Evolutionary conservation across 2,888 invertebrate genomes (phyloP).

Genomic region (Plebejus anna): DNA sequence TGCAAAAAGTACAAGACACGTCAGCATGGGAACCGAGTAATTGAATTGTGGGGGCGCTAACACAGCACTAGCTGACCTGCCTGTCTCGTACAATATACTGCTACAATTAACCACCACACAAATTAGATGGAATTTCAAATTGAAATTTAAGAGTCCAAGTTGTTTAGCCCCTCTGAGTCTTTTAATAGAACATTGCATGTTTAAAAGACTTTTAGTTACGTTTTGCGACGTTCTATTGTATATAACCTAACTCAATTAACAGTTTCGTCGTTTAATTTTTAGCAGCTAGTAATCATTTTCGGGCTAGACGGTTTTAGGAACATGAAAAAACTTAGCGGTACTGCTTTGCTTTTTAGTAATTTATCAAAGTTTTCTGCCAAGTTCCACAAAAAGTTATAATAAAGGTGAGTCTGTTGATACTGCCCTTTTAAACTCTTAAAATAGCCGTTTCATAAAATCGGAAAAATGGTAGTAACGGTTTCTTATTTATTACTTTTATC

Average conservation of each 20-base stretch:
- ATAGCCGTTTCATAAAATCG: not conserved
- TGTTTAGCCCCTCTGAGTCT: not conserved
- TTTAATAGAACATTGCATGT: not conserved
- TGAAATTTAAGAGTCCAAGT: not conserved
- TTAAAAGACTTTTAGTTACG: not conserved
- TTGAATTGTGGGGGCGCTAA: slow-evolving; percentile 5
- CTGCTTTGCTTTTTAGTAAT: not conserved
- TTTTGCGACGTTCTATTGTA: no score
- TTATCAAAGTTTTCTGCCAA: not conserved
- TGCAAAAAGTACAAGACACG: not conserved
- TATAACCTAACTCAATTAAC: no score
- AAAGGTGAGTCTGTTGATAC: not conserved
- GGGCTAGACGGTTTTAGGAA: not conserved
- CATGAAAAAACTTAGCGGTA: not conserved
- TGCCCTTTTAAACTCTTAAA: not conserved
- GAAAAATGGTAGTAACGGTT: not conserved
- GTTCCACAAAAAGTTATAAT: not conserved
- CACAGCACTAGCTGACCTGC: not conserved
- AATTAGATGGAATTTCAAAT: not conserved
- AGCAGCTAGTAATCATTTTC: not conserved
- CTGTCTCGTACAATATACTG: not conserved
- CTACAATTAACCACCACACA: not conserved
- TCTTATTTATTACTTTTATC: not conserved
- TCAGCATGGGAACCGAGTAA: not conserved
- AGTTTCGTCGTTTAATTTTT: no score